Percentiles rank a stretch among this genome's conserved stretches.
phyloP scores from a whole-genome alignment of 2,888 invertebrate species.

The Bombylius discolor region DNA sequence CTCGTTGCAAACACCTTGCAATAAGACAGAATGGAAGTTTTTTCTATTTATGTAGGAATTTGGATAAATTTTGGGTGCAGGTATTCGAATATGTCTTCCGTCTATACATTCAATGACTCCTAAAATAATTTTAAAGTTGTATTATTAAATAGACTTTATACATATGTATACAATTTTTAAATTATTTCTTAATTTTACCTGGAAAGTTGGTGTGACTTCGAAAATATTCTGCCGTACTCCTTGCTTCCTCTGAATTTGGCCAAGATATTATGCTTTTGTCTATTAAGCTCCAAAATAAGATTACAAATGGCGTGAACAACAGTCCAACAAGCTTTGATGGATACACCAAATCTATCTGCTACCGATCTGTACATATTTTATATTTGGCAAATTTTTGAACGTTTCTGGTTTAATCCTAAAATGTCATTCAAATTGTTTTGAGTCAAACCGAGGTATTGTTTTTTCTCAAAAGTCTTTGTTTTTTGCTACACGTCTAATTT shows the following conservation, averaged over 20 bases:
- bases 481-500: too few relatives aligned
- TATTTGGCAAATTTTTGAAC: too few relatives aligned
- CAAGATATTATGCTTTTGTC: neutral
- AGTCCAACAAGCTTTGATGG: neutral
- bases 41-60: constrained; percentile 4
- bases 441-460: too few relatives aligned
- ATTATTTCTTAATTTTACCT: neutral
- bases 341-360: neutral
- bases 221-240: neutral
- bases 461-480: too few relatives aligned
- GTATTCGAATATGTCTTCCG: neutral
- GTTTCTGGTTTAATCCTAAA: too few relatives aligned
- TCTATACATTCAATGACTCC: constrained; percentile 1
- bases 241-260: neutral
- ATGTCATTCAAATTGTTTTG: too few relatives aligned
- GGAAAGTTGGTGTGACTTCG: neutral
- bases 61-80: constrained; percentile 1
- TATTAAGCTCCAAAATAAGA: neutral
- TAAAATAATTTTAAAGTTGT: neutral
- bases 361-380: neutral
- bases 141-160: neutral
- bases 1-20: constrained; percentile 1
- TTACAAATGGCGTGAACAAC: neutral
- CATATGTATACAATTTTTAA: neutral
- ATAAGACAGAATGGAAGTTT: constrained; percentile 1